Evolutionary conservation across 2,797 vertebrate genomes (phyloP).

Genomic region (Characodon lateralis): DNA sequence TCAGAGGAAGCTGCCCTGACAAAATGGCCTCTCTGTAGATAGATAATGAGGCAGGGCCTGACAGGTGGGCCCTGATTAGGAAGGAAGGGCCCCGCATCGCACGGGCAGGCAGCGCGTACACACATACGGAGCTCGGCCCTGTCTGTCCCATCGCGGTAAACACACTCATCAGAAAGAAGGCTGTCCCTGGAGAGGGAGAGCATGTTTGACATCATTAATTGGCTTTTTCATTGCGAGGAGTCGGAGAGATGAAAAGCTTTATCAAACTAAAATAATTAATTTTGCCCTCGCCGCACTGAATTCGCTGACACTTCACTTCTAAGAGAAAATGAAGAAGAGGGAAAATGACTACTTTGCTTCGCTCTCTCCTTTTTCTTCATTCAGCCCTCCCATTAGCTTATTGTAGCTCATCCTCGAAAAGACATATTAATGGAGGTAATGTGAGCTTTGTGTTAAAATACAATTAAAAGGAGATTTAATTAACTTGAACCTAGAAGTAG

Average conservation of each 20-base stretch:
- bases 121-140: slow-evolving; percentile 44
- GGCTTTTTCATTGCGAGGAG: slow-evolving; percentile 98
- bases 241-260: slow-evolving; percentile 99
- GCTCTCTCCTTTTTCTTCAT: slow-evolving; percentile 67
- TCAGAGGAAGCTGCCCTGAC: slow-evolving; percentile 77
- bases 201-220: slow-evolving; percentile 99
- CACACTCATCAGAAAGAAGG: slow-evolving; percentile 93
- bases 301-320: slow-evolving; percentile 99
- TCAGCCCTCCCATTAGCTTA: slow-evolving; percentile 66
- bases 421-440: slow-evolving; percentile 88
- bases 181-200: slow-evolving; percentile 88
- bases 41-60: slow-evolving; percentile 92
- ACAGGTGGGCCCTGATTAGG: slow-evolving; percentile 95
- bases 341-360: slow-evolving; percentile 78
- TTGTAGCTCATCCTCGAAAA: slow-evolving; percentile 79
- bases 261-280: slow-evolving; percentile 99
- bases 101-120: slow-evolving; percentile 29
- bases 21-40: slow-evolving; percentile 89
- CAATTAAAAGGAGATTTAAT: slow-evolving; percentile 98
- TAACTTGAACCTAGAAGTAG: slow-evolving; percentile 92
- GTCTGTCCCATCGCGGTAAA: slow-evolving; percentile 89
- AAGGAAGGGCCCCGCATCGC: slow-evolving; percentile 64
- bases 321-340: slow-evolving; percentile 70
- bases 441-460: slow-evolving; percentile 91
- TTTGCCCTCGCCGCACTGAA: slow-evolving; percentile 88